A percentile compares a stretch with the other conserved stretches of the same genome.
Conservation (phyloP, 2,888 invertebrate species). For the Drosophila borborema region DNA sequence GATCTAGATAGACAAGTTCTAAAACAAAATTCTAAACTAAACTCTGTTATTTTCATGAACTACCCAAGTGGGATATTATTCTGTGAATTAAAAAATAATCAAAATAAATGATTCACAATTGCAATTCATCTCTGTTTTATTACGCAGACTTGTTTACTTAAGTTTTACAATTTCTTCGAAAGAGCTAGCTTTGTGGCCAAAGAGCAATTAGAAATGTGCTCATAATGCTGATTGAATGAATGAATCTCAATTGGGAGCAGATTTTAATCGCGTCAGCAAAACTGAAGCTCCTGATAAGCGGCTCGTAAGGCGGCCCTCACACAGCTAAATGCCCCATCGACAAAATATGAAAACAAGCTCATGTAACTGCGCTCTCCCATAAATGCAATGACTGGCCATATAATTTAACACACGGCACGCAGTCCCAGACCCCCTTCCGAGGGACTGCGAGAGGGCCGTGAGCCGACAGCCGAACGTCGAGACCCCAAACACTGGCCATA, state of each 20-base stretch:
- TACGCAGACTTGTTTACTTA: neutral
- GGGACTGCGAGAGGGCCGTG: neutral
- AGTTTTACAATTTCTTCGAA: neutral
- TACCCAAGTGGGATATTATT: too few species aligned
- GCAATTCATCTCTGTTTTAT: neutral
- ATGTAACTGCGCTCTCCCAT: slow-evolving; percentile 52
- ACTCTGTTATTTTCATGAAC: neutral
- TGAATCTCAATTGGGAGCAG: neutral
- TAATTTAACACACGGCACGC: slow-evolving; percentile 53
- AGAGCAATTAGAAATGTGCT: neutral
- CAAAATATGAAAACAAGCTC: slow-evolving; percentile 23
- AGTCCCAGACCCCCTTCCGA: slow-evolving; percentile 9
- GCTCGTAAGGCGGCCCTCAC: slow-evolving; percentile 41
- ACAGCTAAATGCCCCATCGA: slow-evolving; percentile 9
- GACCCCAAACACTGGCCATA: slow-evolving; percentile 45
- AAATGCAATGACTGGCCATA: slow-evolving; percentile 66
- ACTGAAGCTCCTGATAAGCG: slow-evolving; percentile 53
- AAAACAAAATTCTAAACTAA: neutral
- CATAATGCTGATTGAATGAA: slow-evolving; percentile 4
- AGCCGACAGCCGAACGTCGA: neutral
- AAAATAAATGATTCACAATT: neutral
- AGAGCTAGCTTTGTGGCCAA: neutral
- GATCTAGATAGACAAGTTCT: neutral
- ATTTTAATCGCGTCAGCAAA: slow-evolving; percentile 4
- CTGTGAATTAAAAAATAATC: too few species aligned